Conservation (phyloP, 1,140 invertebrate genomes). For the Dendroctonus ponderosae region DNA sequence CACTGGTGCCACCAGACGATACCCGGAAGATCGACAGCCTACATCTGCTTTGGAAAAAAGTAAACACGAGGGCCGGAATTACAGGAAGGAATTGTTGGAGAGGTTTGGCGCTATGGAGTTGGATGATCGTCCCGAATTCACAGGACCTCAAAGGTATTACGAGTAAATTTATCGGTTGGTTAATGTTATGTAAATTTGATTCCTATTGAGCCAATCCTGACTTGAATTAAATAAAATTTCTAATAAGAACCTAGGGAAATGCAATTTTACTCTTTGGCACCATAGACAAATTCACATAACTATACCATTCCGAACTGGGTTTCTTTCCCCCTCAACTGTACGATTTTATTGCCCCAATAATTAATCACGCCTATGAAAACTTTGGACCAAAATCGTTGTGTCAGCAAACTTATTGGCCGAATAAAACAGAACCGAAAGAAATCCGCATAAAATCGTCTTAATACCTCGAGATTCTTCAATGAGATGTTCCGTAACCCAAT, state of each 20-base stretch:
- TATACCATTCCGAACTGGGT: background rate
- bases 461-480: slow-evolving; percentile 46
- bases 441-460: slow-evolving; percentile 9
- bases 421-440: background rate
- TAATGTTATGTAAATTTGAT: background rate
- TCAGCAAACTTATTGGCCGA: background rate
- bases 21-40: slow-evolving; percentile 33
- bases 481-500: slow-evolving; percentile 49
- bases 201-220: background rate
- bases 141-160: slow-evolving; percentile 47
- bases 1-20: slow-evolving; percentile 33
- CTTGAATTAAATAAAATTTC: background rate
- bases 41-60: slow-evolving; percentile 31
- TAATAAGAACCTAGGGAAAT: too few relatives aligned
- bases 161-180: slow-evolving; percentile 35
- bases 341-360: background rate
- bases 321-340: background rate
- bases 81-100: slow-evolving; percentile 48
- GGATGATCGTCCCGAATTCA: slow-evolving; percentile 47
- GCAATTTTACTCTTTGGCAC: too few relatives aligned
- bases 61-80: slow-evolving; percentile 48
- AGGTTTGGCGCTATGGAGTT: slow-evolving; percentile 50
- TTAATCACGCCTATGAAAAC: background rate
- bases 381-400: background rate
- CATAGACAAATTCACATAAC: background rate